These are phyloP conservation scores for Sinodicranocentrus sp. DNA, from an alignment of 2,888 invertebrate species.

Conservation along the genomic window DNA sequence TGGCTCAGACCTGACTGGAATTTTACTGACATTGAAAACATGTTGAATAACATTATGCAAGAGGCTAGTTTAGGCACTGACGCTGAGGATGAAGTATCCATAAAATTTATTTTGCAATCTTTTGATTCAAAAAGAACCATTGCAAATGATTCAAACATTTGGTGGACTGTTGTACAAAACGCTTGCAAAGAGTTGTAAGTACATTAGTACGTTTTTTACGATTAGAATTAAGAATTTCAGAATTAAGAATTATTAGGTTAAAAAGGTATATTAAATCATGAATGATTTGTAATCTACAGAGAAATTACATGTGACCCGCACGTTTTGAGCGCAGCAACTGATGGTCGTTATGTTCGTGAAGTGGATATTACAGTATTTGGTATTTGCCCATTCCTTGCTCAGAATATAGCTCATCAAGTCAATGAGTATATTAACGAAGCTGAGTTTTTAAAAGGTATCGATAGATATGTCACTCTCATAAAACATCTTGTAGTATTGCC, in stretches of 20 bases:
- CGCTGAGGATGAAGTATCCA: conserved; percentile 81
- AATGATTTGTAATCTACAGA: not conserved
- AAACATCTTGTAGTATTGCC: conserved; percentile 29
- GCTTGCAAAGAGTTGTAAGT: conserved; percentile 74
- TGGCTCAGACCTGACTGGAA: conserved; percentile 80
- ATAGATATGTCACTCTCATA: conserved; percentile 34
- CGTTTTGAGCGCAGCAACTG: conserved; percentile 5
- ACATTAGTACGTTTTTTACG: no score
- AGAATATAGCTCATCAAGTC: conserved; percentile 43
- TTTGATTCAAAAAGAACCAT: conserved; percentile 83
- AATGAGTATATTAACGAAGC: conserved; percentile 64
- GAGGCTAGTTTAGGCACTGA: conserved; percentile 78
- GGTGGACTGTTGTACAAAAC: conserved; percentile 86
- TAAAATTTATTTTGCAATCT: conserved; percentile 84
- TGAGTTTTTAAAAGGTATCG: conserved; percentile 57
- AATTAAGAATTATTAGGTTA: conserved; percentile 2
- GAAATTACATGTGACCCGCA: conserved; percentile 19
- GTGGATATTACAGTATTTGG: conserved; percentile 64
- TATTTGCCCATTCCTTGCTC: conserved; percentile 51
- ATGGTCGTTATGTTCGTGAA: conserved; percentile 81
- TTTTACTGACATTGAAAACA: conserved; percentile 81
- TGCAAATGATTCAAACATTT: conserved; percentile 83
- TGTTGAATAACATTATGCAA: conserved; percentile 69
- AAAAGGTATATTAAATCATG: not conserved
- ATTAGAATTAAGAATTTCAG: no score